Base-by-base conservation (phyloP, 2,888 invertebrate genomes). In the Falcaria lacertinaria region DNA sequence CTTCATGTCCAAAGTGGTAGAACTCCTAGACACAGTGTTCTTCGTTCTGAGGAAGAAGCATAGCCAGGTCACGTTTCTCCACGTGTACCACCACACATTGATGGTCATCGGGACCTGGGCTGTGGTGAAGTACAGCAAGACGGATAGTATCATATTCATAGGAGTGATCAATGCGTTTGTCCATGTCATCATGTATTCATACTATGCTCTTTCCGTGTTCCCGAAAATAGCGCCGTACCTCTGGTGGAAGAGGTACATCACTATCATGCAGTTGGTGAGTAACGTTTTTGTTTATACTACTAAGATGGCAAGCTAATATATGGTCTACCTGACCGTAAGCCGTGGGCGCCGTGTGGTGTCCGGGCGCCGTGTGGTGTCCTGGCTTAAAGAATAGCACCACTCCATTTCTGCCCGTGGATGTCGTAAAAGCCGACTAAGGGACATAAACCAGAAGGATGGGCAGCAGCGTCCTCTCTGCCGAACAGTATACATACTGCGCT, bases 231-330 rank as follows among this genome's bases (percentile, higher is more conserved):
- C 90, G 42, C 93, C 93, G 57, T 94, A 93, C 65, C 78, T 95
- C 11, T 95, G 95, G 94, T 95, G 95, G 95, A 96, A 95, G 75
- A 94, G 92, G 55, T 94, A 95, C 71, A 92, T 96, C 71, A 95
- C 95, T 7, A 89, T 89, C 42, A 83, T 95, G 69, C 95, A 96
- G 79, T 82, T 96, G 90, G 94, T 94, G 74, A 89, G 80, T 73
- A 19, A 3, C 19, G 1, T n/a, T n/a, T n/a, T n/a, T n/a, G n/a
- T n/a, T n/a, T n/a, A n/a, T n/a, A n/a, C n/a, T n/a, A n/a, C n/a
- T n/a, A n/a, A n/a, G n/a, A n/a, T n/a, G n/a, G n/a, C n/a, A n/a
- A n/a, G n/a, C n/a, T n/a, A n/a, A n/a, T n/a, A n/a, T n/a, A n/a
- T n/a, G n/a, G n/a, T n/a, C n/a, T n/a, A n/a, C n/a, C n/a, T n/a